Evolutionary conservation across 2,797 vertebrate genomes (phyloP).

Genomic region (Phaenicophaeus curvirostris): DNA sequence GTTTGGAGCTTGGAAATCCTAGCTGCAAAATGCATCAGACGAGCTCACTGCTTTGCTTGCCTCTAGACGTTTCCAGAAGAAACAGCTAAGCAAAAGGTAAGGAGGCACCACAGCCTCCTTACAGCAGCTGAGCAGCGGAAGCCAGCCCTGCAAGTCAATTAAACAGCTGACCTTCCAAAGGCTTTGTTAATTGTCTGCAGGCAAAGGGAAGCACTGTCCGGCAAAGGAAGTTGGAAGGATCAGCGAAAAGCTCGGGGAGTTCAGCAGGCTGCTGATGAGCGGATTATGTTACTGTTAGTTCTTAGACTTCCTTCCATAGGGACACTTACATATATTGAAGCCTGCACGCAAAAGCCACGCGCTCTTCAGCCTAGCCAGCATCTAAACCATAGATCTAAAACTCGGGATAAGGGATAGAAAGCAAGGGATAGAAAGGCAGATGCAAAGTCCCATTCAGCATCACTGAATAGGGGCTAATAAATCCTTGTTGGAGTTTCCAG

Average conservation of each 20-base stretch:
- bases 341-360: neutral
- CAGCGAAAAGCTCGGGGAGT: neutral
- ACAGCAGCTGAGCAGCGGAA: neutral
- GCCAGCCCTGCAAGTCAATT: neutral
- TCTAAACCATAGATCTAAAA: neutral
- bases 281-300: neutral
- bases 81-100: neutral
- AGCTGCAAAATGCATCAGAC: neutral
- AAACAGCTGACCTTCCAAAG: neutral
- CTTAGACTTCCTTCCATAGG: conserved; percentile 21
- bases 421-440: neutral
- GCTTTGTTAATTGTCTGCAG: neutral
- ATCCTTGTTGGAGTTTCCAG: neutral
- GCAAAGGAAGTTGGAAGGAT: neutral
- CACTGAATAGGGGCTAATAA: neutral
- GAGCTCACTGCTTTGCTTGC: neutral
- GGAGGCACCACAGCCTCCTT: neutral
- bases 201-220: neutral
- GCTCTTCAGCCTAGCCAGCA: neutral
- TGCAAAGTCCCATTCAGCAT: neutral
- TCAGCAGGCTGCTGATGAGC: neutral
- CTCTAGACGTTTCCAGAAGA: neutral
- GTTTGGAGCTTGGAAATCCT: neutral
- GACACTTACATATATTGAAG: neutral
- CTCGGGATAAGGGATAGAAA: rapidly evolving